A percentile compares a stretch with the other conserved stretches of the same genome.
phyloP scores from a whole-genome alignment of 2,888 invertebrate species.

The Eristalinus sepulchralis region DNA sequence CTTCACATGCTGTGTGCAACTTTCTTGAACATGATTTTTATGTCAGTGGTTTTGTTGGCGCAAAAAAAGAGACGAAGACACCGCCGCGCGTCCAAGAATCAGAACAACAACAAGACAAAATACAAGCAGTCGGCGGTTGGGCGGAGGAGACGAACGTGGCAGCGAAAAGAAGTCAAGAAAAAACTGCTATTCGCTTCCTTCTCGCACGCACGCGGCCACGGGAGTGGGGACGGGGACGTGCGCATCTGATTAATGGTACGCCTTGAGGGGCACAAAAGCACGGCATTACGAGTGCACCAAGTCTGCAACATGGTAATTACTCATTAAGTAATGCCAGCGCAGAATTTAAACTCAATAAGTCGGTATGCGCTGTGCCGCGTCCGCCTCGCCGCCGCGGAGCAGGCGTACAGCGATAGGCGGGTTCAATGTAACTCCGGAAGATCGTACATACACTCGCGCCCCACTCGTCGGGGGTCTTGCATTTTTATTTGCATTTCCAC shows the following conservation, averaged over 20 bases:
- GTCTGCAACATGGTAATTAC: slow-evolving; percentile 44
- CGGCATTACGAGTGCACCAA: not conserved
- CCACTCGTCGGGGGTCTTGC: not conserved
- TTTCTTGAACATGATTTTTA: slow-evolving; percentile 68
- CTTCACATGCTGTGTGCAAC: slow-evolving; percentile 50
- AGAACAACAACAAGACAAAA: slow-evolving; percentile 4
- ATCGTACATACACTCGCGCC: not conserved
- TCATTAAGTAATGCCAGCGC: slow-evolving; percentile 54
- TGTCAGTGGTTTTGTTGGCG: slow-evolving; percentile 64
- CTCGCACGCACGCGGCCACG: not conserved
- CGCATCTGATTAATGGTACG: slow-evolving; percentile 58
- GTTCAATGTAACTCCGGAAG: slow-evolving; percentile 58
- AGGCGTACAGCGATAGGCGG: not conserved
- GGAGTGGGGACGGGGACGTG: too few relatives aligned
- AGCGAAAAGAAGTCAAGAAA: not conserved
- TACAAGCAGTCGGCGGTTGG: slow-evolving; percentile 11
- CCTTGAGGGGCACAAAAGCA: slow-evolving; percentile 31
- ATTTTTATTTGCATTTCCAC: slow-evolving; percentile 5
- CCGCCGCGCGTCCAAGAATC: not conserved
- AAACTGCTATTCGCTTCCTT: slow-evolving; percentile 56
- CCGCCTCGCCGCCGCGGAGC: not conserved
- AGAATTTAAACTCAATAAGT: slow-evolving; percentile 39
- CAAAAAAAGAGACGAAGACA: not conserved
- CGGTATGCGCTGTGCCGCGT: not conserved
- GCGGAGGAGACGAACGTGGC: not conserved